phyloP scores from a whole-genome alignment of 2,888 invertebrate species.

The Xanthostigma xanthostigma region DNA sequence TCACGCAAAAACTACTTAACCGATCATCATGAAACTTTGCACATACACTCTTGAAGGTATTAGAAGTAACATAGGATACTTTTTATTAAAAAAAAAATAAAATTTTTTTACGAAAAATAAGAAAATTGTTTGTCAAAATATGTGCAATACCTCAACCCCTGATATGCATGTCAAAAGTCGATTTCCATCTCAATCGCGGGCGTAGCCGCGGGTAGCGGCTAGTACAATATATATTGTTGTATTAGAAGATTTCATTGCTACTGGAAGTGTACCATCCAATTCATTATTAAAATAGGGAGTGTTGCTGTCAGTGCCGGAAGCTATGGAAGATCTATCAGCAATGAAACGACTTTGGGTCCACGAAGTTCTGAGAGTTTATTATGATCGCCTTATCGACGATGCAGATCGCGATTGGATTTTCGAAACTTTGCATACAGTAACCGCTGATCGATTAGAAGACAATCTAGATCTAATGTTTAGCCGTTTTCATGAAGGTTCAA shows the following conservation, averaged over 20 bases:
- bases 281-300: slow-evolving; percentile 50
- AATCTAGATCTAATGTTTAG: slow-evolving; percentile 55
- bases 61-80: too few species aligned
- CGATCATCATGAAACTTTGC: too few species aligned
- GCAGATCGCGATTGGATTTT: slow-evolving; percentile 70
- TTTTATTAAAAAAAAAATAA: too few species aligned
- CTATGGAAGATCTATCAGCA: slow-evolving; percentile 66
- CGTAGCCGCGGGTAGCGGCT: too few species aligned
- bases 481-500: slow-evolving; percentile 36
- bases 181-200: too few species aligned
- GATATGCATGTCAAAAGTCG: too few species aligned
- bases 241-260: not conserved
- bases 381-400: slow-evolving; percentile 82
- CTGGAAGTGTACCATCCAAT: slow-evolving; percentile 7
- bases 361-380: slow-evolving; percentile 82
- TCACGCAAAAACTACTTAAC: too few species aligned
- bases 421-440: slow-evolving; percentile 46
- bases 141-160: too few species aligned
- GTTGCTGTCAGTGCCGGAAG: slow-evolving; percentile 80
- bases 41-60: too few species aligned
- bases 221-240: not conserved
- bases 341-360: slow-evolving; percentile 92
- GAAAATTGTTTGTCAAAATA: too few species aligned
- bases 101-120: too few species aligned
- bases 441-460: slow-evolving; percentile 42